Conservation (phyloP, 2,888 invertebrate species). For the Morinoia aosen region DNA sequence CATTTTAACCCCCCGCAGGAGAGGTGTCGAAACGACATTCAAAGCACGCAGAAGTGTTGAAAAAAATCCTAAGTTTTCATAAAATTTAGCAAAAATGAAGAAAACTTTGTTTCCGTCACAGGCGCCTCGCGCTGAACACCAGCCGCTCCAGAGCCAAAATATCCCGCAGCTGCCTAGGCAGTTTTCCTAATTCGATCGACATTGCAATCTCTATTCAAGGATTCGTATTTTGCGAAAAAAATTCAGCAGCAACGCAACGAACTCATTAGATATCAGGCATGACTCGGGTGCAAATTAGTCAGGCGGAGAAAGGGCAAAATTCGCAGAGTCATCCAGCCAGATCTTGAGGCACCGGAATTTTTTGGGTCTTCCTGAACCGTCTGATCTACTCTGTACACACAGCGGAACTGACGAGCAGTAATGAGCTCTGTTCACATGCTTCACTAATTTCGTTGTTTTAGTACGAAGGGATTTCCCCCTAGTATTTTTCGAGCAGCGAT, state of each 20-base stretch:
- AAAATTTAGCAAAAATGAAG: no score
- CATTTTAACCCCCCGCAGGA: no score
- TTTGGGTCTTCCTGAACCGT: background rate
- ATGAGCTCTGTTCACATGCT: background rate
- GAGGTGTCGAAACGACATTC: no score
- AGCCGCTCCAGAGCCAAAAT: no score
- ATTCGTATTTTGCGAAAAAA: background rate
- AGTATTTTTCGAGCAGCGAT: background rate
- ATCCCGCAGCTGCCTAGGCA: no score
- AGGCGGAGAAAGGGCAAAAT: background rate
- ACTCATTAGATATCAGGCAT: background rate
- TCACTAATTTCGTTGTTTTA: background rate
- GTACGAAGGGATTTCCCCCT: background rate
- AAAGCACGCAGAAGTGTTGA: no score
- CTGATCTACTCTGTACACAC: background rate
- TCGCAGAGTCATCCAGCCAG: background rate
- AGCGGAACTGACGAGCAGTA: background rate
- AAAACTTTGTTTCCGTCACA: no score
- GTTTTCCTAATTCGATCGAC: background rate
- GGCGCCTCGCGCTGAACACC: no score
- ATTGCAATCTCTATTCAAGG: background rate
- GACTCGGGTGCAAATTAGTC: background rate
- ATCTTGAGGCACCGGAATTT: background rate
- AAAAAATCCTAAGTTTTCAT: no score
- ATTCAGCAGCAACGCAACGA: background rate